These are phyloP conservation scores for Columba janthina DNA, from an alignment of 2,113 vertebrate species.

Conservation along the genomic window DNA sequence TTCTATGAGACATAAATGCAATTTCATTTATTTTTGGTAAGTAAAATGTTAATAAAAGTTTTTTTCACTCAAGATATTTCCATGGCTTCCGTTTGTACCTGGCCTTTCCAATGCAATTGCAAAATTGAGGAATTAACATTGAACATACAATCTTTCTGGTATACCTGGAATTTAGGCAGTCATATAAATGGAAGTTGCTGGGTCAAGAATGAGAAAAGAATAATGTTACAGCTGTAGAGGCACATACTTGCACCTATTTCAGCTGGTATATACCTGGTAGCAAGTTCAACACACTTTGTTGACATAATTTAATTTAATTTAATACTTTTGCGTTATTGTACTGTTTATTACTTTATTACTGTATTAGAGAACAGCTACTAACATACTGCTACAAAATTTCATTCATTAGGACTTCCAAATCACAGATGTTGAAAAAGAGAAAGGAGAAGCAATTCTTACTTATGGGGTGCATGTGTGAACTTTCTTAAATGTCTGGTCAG, in stretches of 20 bases:
- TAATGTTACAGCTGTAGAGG: background rate
- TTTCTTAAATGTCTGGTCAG: background rate
- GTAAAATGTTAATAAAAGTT: background rate
- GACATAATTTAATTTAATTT: background rate
- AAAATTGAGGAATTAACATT: background rate
- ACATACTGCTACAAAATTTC: background rate
- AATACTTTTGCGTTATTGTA: background rate
- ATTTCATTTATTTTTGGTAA: background rate
- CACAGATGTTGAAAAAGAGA: background rate
- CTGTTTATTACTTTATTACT: background rate
- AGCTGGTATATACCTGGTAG: background rate
- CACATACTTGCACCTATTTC: background rate
- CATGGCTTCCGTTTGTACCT: background rate
- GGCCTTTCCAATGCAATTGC: background rate
- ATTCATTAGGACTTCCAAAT: background rate
- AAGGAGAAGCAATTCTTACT: background rate
- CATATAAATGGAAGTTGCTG: background rate
- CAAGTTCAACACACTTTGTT: background rate
- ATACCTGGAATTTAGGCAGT: background rate
- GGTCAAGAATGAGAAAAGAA: background rate
- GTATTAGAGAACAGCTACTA: background rate
- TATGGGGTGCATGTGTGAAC: background rate
- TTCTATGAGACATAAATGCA: background rate
- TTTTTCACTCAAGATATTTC: background rate
- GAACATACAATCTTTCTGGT: background rate